Base-by-base conservation (phyloP, 1,140 invertebrate genomes). In the Solenopsis fugax region DNA sequence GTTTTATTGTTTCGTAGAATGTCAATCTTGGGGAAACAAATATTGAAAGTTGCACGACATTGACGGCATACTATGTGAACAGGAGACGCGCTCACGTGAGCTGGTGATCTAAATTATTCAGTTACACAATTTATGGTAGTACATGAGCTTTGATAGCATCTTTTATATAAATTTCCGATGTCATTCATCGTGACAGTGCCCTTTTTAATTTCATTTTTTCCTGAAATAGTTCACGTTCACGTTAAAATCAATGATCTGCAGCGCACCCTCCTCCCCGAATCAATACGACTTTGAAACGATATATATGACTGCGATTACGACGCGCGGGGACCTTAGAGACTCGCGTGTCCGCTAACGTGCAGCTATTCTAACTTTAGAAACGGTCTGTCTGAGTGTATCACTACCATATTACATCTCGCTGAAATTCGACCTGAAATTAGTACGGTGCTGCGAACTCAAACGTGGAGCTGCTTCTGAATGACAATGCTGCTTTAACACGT, bases 311-410 rank as follows among this genome's bases (percentile, higher is more conserved):
- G n/a, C 60, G n/a, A 52, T 21, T 45, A 48, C 52, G 48, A 80
- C 48, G 18, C 24, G 67, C 78, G 41, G 18, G 12, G 18, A 73
- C 52, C n/a, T 73, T 56, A n/a, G 50, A 56, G 37, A 54, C 52
- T 72, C 18, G 65, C 65, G 65, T 45, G 52, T 48, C 12, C 34
- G 13, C n/a, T 72, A 41, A 34, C 18, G 52, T 81, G 52, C 34
- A 69, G 37, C 34, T 71, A 58, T 67, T 90, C 89, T 90, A 90
- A 90, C 72, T 90, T 90, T 90, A 90, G 89, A 90, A 90, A 90
- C 80, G 71, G 45, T 64, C 75, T 88, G 54, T 88, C 24, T 18
- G 45, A 60, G 52, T 60, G 18, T 16, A 34, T 72, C 58, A 29
- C 10, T 34, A 60, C n/a, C 29, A 50, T 18, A 45, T 58, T 72